Evolutionary conservation across 2,797 vertebrate species (phyloP).

Genomic region (Gymnothorax javanicus): DNA sequence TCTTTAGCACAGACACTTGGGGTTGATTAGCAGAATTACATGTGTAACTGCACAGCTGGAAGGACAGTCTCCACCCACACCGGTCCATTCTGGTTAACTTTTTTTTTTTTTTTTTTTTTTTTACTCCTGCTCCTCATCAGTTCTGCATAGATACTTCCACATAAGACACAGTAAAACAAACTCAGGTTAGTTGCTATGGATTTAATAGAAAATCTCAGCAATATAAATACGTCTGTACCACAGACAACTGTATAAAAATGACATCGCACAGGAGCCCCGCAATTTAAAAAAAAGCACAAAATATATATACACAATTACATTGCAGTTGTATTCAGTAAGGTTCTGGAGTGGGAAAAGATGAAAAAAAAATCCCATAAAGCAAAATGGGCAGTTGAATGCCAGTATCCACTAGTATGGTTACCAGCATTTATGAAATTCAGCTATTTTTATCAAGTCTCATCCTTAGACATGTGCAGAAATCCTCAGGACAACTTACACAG

Average conservation of each 20-base stretch:
- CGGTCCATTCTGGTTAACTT: no score
- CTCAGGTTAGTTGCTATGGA: not conserved
- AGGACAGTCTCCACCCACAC: no score
- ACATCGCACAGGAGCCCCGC: not conserved
- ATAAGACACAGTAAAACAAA: not conserved
- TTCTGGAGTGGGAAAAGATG: no score
- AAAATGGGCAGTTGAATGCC: not conserved
- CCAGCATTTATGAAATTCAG: no score
- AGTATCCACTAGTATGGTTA: no score
- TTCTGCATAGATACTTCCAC: no score
- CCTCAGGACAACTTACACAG: not conserved
- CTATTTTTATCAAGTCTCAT: no score
- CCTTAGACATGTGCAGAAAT: not conserved
- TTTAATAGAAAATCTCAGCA: not conserved
- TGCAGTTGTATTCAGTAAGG: not conserved
- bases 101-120: no score
- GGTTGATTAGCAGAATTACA: no score
- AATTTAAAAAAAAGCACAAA: not conserved
- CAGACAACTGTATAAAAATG: not conserved
- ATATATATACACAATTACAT: not conserved
- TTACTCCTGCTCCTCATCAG: no score
- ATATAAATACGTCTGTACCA: constrained; percentile 17
- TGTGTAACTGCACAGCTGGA: no score
- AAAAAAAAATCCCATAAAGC: not conserved
- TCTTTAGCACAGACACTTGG: no score